Evolutionary conservation across 2,888 invertebrate genomes (phyloP), one percentile per base, ranked within the genome.

Genomic region (Nomada fucata): DNA sequence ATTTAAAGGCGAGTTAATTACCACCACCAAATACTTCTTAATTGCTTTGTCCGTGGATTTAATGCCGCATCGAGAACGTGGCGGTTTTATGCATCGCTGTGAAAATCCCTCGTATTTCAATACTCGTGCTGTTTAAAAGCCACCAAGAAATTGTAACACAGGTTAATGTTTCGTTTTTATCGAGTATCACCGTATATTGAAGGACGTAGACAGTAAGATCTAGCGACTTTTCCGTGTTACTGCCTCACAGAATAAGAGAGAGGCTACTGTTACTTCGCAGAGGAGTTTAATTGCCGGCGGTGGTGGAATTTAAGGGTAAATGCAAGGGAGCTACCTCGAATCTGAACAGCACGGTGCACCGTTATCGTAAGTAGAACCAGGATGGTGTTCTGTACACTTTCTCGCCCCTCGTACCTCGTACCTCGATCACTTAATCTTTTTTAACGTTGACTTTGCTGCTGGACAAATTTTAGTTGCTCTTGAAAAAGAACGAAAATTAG

Each of bases 1-100:
- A 61, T 72, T 80, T 78, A 80, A 79, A 50, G 53, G 15, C 72
- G 60, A 72, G 72, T 80, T 79, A 79, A 80, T 80, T 80, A 73
- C 61, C 26, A 20, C 52, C 55, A 50, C 67, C 65, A 79, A 72
- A 79, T 79, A 61, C 60, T 67, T 36, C 72, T 71, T 79, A 79
- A 79, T 78, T 79, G 78, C 78, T 77, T 65, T 65, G 77, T 55
- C 44, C 71, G 44, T 71, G 26, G 47, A 77, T 64, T 67, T 79
- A 65, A 60, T 47, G 42, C 42, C 2, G 47, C 10, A 53, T 53
- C 20, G 10, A 20, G 23, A 53, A 44, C 26, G 61, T n/a, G 50
- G 18, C 18, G 26, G 61, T 57, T 67, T 42, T 42, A 29, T 52
- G 47, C 42, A 2, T 13, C 20, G n/a, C n/a, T 11, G 47, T 20